Conservation (phyloP, 1,140 invertebrate species). For the Oscheius sp. region DNA sequence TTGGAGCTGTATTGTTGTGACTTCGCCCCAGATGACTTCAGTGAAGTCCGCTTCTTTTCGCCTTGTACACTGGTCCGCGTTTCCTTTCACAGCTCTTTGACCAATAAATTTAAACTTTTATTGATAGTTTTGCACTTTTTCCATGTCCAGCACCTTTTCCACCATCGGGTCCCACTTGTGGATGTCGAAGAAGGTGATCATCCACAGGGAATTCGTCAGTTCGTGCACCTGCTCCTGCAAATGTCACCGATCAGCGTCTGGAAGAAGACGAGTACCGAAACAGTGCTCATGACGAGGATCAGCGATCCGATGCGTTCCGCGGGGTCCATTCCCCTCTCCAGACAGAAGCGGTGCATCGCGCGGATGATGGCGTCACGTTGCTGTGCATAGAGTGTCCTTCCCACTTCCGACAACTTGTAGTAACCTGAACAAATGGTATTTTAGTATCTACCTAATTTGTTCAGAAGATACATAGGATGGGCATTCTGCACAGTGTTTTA, state of each 20-base stretch:
- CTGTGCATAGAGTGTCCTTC: not conserved
- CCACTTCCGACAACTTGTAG: constrained; percentile 6
- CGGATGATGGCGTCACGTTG: constrained; percentile 10
- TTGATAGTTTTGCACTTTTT: no score
- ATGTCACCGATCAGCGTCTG: not conserved
- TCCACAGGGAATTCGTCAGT: constrained; percentile 15
- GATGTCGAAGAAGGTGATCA: constrained; percentile 34
- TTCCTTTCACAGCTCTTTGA: no score
- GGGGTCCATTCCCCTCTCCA: constrained; percentile 7
- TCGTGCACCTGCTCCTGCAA: constrained; percentile 30
- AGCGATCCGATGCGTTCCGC: constrained; percentile 13
- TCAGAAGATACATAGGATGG: not conserved
- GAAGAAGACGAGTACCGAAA: not conserved
- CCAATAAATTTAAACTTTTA: no score
- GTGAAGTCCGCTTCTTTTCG: no score
- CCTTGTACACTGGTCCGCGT: no score
- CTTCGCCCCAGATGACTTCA: no score
- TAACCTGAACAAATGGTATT: constrained; percentile 5
- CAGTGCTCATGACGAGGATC: constrained; percentile 14
- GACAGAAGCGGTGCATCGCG: constrained; percentile 14
- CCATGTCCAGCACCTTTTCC: no score
- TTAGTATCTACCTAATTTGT: no score
- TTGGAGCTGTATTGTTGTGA: no score
- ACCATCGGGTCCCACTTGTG: not conserved
- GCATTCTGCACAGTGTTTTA: not conserved